Conservation (phyloP, 1,140 invertebrate genomes). For the Drosophila repletoides region DNA sequence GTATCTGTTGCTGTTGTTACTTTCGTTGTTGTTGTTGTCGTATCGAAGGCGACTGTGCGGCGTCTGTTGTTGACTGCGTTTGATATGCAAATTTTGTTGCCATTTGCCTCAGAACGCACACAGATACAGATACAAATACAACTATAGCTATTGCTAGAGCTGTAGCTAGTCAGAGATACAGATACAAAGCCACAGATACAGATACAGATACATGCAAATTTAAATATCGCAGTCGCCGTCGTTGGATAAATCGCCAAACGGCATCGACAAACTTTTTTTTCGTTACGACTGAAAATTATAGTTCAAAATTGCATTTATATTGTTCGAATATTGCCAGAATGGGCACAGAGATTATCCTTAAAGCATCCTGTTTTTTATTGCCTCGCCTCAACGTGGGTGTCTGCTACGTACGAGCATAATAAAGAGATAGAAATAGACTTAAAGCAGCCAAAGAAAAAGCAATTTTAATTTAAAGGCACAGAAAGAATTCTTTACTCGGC, state of each 20-base stretch:
- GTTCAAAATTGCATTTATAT: constrained; percentile 17
- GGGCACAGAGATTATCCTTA: not conserved
- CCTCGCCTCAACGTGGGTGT: not conserved
- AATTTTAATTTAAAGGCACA: too few species aligned
- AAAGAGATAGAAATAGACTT: too few species aligned
- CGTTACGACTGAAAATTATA: constrained; percentile 34
- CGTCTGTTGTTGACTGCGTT: constrained; percentile 69
- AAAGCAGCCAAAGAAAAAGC: too few species aligned
- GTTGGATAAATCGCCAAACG: constrained; percentile 21
- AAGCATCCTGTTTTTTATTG: constrained; percentile 11
- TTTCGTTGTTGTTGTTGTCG: constrained; percentile 29
- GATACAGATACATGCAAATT: constrained; percentile 29
- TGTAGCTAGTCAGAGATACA: constrained; percentile 8
- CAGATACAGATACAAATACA: constrained; percentile 11
- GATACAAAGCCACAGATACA: constrained; percentile 12
- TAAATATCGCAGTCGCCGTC: constrained; percentile 23
- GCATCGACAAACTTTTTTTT: constrained; percentile 9
- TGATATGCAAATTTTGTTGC: constrained; percentile 74
- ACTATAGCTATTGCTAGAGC: not conserved
- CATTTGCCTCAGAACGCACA: constrained; percentile 27
- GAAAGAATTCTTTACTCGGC: too few species aligned
- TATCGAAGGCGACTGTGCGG: constrained; percentile 71
- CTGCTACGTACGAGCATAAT: too few species aligned
- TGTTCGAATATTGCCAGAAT: not conserved
- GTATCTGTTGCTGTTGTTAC: constrained; percentile 15